Evolutionary conservation across 1,140 invertebrate species (phyloP).

Genomic region (Leptestheria dahalacensis): DNA sequence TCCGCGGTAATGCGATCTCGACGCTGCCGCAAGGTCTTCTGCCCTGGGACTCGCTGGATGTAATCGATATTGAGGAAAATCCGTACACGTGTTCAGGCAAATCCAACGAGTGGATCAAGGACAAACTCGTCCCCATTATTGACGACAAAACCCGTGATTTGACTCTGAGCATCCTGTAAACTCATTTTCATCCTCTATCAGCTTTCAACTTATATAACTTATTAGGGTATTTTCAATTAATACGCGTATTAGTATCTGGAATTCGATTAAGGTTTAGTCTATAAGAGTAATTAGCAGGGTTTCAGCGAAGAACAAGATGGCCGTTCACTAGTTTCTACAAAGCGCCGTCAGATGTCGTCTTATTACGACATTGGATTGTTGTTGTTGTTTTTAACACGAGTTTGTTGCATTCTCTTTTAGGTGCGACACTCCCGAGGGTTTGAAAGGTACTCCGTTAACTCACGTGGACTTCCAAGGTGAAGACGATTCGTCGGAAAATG

Average conservation of each 20-base stretch:
- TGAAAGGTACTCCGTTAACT: neutral
- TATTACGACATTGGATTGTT: too few relatives aligned
- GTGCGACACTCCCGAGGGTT: neutral
- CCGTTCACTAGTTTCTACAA: too few relatives aligned
- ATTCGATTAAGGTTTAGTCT: neutral
- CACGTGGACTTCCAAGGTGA: neutral
- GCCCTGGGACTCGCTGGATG: constrained; percentile 16
- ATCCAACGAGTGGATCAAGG: constrained; percentile 16
- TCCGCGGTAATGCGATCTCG: constrained; percentile 16
- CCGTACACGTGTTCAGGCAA: constrained; percentile 19
- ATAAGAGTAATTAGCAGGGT: neutral
- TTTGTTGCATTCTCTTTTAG: too few relatives aligned
- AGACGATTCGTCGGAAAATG: neutral
- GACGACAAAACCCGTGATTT: constrained; percentile 16
- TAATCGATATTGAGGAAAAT: constrained; percentile 19
- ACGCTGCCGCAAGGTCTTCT: constrained; percentile 11
- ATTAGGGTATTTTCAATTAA: neutral
- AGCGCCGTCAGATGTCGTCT: too few relatives aligned
- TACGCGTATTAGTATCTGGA: neutral
- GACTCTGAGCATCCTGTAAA: constrained; percentile 16
- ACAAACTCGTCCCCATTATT: constrained; percentile 11
- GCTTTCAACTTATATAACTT: neutral
- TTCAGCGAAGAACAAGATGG: neutral
- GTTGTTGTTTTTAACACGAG: too few relatives aligned
- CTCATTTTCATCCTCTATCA: too few relatives aligned